Evolutionary conservation across 2,797 vertebrate species (phyloP).

Genomic region (Eulemur albifrons): DNA sequence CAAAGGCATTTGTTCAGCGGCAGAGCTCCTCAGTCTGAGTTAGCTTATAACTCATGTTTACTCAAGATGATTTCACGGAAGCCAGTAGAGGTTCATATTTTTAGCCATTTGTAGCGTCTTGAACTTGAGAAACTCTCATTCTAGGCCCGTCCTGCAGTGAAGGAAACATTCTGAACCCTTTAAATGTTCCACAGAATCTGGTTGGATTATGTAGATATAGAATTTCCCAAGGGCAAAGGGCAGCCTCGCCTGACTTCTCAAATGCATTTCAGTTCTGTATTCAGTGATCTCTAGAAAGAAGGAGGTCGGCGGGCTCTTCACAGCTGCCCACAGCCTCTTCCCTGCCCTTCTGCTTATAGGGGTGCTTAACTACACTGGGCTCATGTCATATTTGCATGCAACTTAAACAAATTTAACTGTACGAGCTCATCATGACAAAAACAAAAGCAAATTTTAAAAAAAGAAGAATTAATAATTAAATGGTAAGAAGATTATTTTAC

Average conservation of each 20-base stretch:
- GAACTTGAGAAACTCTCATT: neutral
- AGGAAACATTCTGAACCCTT: neutral
- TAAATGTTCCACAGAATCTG: neutral
- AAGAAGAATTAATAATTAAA: neutral
- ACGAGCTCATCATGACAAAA: neutral
- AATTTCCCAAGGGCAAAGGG: neutral
- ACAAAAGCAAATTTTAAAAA: neutral
- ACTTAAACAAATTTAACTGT: neutral
- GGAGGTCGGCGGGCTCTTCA: neutral
- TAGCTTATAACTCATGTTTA: neutral
- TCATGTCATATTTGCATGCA: neutral
- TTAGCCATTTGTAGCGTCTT: neutral
- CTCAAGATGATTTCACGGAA: neutral
- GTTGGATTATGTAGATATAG: neutral
- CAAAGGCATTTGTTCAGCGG: conserved; percentile 10
- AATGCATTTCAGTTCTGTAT: neutral
- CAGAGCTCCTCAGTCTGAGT: neutral
- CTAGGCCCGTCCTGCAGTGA: neutral
- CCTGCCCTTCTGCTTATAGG: neutral
- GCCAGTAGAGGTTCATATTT: neutral
- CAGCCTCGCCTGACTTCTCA: neutral
- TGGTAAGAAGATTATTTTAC: neutral
- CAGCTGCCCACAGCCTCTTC: neutral
- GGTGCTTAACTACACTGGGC: neutral
- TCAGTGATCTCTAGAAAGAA: neutral